These are phyloP conservation scores for Maniola hyperantus DNA, from an alignment of 2,888 invertebrate species.

Conservation along the genomic window DNA sequence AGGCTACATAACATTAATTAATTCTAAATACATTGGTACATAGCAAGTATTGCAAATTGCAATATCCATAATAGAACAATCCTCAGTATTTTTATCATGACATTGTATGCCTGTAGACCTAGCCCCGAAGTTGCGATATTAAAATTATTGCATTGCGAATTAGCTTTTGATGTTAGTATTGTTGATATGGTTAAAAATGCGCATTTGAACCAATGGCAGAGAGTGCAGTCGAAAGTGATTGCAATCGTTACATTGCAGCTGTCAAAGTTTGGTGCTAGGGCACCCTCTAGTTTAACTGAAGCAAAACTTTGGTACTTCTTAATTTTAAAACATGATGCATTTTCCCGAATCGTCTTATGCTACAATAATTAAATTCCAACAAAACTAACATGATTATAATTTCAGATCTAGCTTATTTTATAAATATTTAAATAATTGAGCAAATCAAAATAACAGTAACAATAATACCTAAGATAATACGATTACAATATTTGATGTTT, in stretches of 20 bases:
- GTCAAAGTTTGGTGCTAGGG: neutral
- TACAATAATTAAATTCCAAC: constrained; percentile 45
- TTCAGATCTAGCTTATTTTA: constrained; percentile 67
- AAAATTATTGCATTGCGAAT: too few relatives aligned
- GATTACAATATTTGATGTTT: constrained; percentile 63
- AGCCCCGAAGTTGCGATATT: neutral
- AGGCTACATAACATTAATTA: neutral
- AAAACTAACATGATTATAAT: constrained; percentile 64
- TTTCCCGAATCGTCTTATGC: constrained; percentile 23
- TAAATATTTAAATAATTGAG: constrained; percentile 79
- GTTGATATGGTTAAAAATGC: neutral
- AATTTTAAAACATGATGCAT: constrained; percentile 14
- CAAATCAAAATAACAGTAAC: constrained; percentile 81
- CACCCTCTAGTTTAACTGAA: neutral
- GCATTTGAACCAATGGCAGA: neutral
- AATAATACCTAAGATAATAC: constrained; percentile 70
- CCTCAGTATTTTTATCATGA: constrained; percentile 1
- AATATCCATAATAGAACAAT: neutral
- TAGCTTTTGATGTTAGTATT: neutral
- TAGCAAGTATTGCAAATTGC: constrained; percentile 3
- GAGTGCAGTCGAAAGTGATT: neutral
- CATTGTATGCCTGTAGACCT: neutral
- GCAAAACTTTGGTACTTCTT: neutral
- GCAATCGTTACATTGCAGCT: neutral
- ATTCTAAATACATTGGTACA: neutral